Base-by-base conservation (phyloP, 2,888 invertebrate genomes). In the Himalopsyche tibetana region DNA sequence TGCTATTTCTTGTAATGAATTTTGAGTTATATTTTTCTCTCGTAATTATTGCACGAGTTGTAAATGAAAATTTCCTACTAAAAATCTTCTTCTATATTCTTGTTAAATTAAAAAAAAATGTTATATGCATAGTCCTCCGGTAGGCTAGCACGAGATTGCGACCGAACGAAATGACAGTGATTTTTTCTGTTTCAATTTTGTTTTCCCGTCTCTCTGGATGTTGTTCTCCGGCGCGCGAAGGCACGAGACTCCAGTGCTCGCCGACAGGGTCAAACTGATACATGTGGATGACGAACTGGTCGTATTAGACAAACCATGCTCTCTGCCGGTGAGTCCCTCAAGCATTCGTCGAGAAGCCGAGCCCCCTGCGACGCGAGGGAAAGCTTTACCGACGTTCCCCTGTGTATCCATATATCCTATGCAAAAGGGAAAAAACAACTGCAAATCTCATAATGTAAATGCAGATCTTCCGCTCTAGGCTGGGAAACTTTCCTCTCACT, bases 301-400 rank as follows among this genome's bases (percentile, higher is more conserved):
- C 91, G 97, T 97, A 92, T 94, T 97, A 94, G 96, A 97, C 94
- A 97, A 97, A 94, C 97, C 97, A 91, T 95, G 96, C 92, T 97
- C 97, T 90, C 94, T 97, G 92, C 97, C 97, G 94, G 96, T 97
- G 95, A 95, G 95, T 95, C 92, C 91, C 90, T 91, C 90, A 90
- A 90, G 90, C 90, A 55, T 28, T 45, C 83, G 28, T n/a, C 82
- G 40, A 79, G 38, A 45, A 42, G 84, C 79, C 56, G 51, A 28
- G 38, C 51, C 83, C 69, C 80, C 36, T 74, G 55, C 36, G n/a
- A 28, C 82, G 38, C 82, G 19, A 51, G 28, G 36, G 28, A 17
- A n/a, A n/a, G 28, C 82, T 40, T 51, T 11, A 45, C 19, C 28
- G 36, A 55, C 38, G 80, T n/a, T 55, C 12, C 45, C 79, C 40